Conservation (phyloP, 2,888 invertebrate species). For the Argynnis bischoffii region DNA sequence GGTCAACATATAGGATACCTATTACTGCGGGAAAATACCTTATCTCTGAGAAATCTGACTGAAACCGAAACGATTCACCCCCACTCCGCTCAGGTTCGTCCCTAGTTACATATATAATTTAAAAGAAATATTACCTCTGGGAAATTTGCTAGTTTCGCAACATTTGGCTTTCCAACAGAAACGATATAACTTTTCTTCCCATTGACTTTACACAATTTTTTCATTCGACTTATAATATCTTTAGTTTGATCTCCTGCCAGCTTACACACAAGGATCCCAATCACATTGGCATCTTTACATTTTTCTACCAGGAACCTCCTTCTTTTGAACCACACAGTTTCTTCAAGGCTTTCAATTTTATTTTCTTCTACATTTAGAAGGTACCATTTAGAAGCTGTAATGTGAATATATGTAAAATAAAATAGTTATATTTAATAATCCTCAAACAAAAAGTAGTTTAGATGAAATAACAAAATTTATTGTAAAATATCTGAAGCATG, state of each 20-base stretch:
- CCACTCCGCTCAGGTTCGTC: too few relatives aligned
- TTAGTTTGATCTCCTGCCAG: constrained; percentile 91
- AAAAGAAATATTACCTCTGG: constrained; percentile 83
- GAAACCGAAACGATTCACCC: too few relatives aligned
- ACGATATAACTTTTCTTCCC: constrained; percentile 95
- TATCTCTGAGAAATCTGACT: too few relatives aligned
- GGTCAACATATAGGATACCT: too few relatives aligned
- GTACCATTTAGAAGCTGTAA: constrained; percentile 82
- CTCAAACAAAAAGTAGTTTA: neutral
- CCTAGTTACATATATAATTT: neutral
- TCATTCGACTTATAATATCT: constrained; percentile 88
- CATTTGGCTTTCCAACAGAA: constrained; percentile 96
- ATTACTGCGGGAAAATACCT: too few relatives aligned
- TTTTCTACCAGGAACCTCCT: constrained; percentile 93
- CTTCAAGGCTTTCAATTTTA: constrained; percentile 65
- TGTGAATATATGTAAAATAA: constrained; percentile 4
- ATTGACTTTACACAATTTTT: constrained; percentile 86
- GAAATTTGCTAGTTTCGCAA: constrained; percentile 97
- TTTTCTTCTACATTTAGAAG: constrained; percentile 74
- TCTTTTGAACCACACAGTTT: constrained; percentile 85
- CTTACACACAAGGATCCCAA: constrained; percentile 96
- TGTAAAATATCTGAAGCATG: too few relatives aligned
- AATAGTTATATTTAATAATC: constrained; percentile 1
- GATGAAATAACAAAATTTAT: neutral
- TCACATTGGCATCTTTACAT: constrained; percentile 92